Percentiles rank a stretch among this genome's conserved stretches.
These are phyloP conservation scores for Sebastolobus altivelis DNA, from an alignment of 2,797 vertebrate genomes.

Conservation along the genomic window DNA sequence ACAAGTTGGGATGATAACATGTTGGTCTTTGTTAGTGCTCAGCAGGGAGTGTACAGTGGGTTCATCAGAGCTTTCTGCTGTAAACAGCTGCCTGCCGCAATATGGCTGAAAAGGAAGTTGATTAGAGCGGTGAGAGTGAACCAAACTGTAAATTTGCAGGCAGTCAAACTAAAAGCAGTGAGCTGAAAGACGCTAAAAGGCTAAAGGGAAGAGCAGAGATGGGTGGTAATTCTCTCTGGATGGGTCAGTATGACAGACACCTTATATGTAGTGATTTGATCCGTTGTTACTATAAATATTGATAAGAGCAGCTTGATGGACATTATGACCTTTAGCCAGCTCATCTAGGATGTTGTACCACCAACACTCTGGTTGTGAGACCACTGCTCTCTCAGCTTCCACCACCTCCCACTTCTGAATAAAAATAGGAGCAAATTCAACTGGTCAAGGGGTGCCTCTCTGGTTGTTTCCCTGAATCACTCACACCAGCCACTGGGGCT, in stretches of 20 bases:
- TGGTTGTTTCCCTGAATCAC: constrained; percentile 30
- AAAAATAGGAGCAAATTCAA: constrained; percentile 44
- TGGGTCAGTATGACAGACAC: not conserved
- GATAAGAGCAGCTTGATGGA: not conserved
- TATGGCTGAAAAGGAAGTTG: not conserved
- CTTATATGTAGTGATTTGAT: not conserved
- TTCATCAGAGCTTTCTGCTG: not conserved
- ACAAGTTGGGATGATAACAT: no score
- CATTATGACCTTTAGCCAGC: not conserved
- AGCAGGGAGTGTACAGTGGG: not conserved
- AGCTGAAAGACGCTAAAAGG: not conserved
- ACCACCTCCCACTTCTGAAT: constrained; percentile 15
- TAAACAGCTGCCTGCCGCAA: not conserved
- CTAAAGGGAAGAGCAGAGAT: not conserved
- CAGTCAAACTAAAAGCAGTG: not conserved
- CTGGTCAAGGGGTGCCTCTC: constrained; percentile 31
- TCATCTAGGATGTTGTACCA: not conserved
- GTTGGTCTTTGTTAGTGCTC: not conserved
- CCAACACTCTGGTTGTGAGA: constrained; percentile 1
- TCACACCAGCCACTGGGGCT: constrained; percentile 11
- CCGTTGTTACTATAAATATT: not conserved
- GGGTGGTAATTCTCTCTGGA: not conserved
- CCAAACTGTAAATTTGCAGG: not conserved
- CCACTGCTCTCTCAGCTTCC: constrained; percentile 11
- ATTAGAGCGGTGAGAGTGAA: not conserved